Base-by-base conservation (phyloP, 2,888 invertebrate genomes). In the Parasteatoda lunata region DNA sequence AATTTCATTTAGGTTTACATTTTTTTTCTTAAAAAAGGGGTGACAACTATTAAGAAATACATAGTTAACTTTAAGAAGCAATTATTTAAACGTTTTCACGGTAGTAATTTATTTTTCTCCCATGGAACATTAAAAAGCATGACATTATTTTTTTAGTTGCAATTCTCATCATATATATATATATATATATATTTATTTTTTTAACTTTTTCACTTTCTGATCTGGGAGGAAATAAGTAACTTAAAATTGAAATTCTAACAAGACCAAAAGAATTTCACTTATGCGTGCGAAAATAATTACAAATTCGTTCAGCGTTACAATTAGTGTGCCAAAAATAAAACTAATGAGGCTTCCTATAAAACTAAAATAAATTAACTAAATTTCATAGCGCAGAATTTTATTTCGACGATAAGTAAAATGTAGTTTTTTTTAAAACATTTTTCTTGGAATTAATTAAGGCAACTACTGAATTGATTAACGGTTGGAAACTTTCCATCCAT, bases 301-400 rank as follows among this genome's bases (percentile, higher is more conserved):
- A 59, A 30, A 9, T 59, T 59, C 11, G 59, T n/a, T 59, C 8
- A 9, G 59, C n/a, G n/a, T 59, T 59, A 59, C 59, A 59, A 13
- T n/a, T 7, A 59, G 59, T 7, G 59, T 49, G 66, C 64, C 64
- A 48, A 47, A 77, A 71, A 30, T 71, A 65, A 64, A 79, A 71
- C 71, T 79, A 79, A 79, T 79, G 79, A 79, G 79, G 70, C 59
- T 59, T 11, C 49, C 64, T 71, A 30, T 69, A 59, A 79, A 79
- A 30, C 52, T 54, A 59, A 79, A 70, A 64, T 64, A 79, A 79
- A 79, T 79, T 71, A 71, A 70, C 79, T 11, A 51, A 70, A 71
- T 64, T 79, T 71, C 70, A 65, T 15, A 49, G 49, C 51, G 48
- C 71, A 30, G 59, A 13, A 79, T 48, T 79, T 54, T 71, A 47